Evolutionary conservation across 2,113 vertebrate genomes (phyloP).

Genomic region (Neogale vison): DNA sequence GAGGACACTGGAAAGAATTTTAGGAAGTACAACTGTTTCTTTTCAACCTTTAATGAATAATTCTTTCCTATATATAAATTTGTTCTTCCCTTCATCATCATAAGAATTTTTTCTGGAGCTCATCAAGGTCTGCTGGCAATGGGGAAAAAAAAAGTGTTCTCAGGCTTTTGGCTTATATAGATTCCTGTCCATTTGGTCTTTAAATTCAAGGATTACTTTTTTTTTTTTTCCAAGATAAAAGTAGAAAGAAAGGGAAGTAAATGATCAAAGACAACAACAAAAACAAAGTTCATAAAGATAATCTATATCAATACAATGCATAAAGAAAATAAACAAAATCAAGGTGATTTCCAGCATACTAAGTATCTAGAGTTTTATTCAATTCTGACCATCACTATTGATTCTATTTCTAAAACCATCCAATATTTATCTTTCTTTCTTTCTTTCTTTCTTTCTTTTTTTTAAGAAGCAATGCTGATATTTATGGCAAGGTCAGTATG

Average conservation of each 20-base stretch:
- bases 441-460: neutral
- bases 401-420: neutral
- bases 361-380: neutral
- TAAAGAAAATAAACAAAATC: constrained; percentile 4
- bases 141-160: neutral
- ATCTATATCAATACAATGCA: neutral
- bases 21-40: neutral
- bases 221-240: constrained; percentile 21
- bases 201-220: neutral
- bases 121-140: neutral
- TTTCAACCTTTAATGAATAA: neutral
- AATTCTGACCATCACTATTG: neutral
- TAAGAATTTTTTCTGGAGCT: neutral
- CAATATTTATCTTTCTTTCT: neutral
- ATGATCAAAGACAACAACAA: neutral
- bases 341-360: neutral
- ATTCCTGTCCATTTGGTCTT: neutral
- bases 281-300: neutral
- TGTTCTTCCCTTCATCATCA: neutral
- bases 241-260: neutral
- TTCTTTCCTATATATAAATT: neutral
- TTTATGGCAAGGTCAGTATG: neutral
- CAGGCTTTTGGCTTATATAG: neutral
- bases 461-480: neutral
- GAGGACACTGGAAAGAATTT: neutral